Evolutionary conservation across 2,888 invertebrate species (phyloP).

Genomic region (Phyto melanocephala): DNA sequence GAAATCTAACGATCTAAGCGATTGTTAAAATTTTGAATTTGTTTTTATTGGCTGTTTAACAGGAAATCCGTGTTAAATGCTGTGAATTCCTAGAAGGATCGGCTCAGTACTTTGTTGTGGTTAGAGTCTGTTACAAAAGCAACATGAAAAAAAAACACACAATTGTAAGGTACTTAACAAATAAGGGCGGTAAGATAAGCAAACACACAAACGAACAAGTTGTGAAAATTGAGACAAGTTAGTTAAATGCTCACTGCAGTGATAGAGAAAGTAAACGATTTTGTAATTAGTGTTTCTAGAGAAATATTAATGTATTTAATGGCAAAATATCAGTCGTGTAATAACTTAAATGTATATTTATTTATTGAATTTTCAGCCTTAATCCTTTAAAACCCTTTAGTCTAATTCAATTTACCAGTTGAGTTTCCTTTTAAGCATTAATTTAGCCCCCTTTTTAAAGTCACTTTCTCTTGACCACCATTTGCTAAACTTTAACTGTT

Average conservation of each 20-base stretch:
- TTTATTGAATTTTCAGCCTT: background rate
- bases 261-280: background rate
- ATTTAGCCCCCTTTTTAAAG: background rate
- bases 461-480: conserved; percentile 26
- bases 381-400: background rate
- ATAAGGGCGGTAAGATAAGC: conserved; percentile 39
- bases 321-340: no score
- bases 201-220: conserved; percentile 26
- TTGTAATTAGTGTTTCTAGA: no score
- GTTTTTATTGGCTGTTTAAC: conserved; percentile 26
- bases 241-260: background rate
- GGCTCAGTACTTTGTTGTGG: conserved; percentile 50
- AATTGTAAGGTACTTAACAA: conserved; percentile 46
- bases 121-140: background rate
- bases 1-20: background rate
- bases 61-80: conserved; percentile 56
- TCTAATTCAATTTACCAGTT: no score
- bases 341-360: background rate
- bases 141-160: background rate
- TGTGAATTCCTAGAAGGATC: conserved; percentile 59
- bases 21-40: background rate
- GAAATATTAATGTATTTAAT: no score
- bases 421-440: background rate
- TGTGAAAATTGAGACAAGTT: conserved; percentile 21
- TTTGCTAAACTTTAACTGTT: conserved; percentile 28